Base-by-base conservation (phyloP, 64 coral and sea anemone genomes). In the Pocillopora damicornis region DNA sequence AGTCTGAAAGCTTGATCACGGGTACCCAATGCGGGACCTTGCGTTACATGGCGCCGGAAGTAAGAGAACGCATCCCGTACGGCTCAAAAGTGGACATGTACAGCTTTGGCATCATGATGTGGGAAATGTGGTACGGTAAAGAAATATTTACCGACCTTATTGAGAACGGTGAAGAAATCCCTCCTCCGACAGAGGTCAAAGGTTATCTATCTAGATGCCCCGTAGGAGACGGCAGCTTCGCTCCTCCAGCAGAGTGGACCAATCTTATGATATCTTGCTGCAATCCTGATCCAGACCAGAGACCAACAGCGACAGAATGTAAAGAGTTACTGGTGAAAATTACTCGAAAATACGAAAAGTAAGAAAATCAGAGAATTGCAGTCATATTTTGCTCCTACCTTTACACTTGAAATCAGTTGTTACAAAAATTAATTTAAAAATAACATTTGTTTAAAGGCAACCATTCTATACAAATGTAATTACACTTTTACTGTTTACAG, bases 101-200 rank as follows among this genome's bases (percentile, higher is more conserved):
- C 75, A 76, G 75, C 75, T 76, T 76, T 38, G 75, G 75, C 18
- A 1, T 76, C 1, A 76, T 76, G 36, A 56, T 76, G 75, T 76
- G 65, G 65, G 65, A 68, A 20, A 68, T 68, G 65, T 68, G 65
- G 65, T 68, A 22, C 17, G 65, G 65, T 45, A 18, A 76, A 45
- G 51, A 15, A 76, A 38, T 15, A 4, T 10, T 18, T 13, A 6
- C 10, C 8, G 18, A 68, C 7, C 20, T 51, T 8, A 45, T 13
- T 18, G 17, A 0, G 30, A 30, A 30, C 30, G 30, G 30, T 30
- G 14, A 18, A 14, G 75, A 57, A 51, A 15, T 76, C 4, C 6
- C 37, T 20, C 75, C 15, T 45, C 37, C 38, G 51, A 76, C 51
- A 51, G 37, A 76, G 2, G 15, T 16, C 15, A 18, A 76, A 9